These are phyloP conservation scores for Lerista edwardsae DNA, from an alignment of 2,797 vertebrate species.

Conservation along the genomic window DNA sequence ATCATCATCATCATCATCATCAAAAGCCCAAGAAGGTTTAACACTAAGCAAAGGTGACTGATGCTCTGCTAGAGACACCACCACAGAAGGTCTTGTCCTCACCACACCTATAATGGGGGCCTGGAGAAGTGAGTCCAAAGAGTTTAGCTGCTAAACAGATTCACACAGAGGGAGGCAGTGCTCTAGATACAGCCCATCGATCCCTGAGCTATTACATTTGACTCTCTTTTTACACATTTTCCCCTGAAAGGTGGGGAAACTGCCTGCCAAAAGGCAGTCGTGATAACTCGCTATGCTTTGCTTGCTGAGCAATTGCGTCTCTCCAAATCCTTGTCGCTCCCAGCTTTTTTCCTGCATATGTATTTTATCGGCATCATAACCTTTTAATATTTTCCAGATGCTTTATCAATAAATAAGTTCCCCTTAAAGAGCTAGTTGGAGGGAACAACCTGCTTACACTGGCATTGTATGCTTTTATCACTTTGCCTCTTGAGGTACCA, in stretches of 20 bases:
- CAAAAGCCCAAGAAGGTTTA: too few relatives aligned
- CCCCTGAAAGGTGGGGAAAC: neutral
- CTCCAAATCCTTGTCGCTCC: conserved; percentile 13
- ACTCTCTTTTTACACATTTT: neutral
- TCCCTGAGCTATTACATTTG: too few relatives aligned
- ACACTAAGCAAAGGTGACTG: too few relatives aligned
- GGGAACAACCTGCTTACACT: conserved; percentile 35
- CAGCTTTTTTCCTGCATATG: conserved; percentile 15
- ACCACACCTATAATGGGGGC: too few relatives aligned
- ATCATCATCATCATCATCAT: too few relatives aligned
- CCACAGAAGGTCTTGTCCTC: too few relatives aligned
- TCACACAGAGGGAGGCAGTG: too few relatives aligned
- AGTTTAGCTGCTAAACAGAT: too few relatives aligned
- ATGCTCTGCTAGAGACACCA: too few relatives aligned
- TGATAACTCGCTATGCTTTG: neutral
- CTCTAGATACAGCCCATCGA: neutral
- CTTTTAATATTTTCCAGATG: conserved; percentile 44
- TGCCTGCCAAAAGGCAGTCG: neutral
- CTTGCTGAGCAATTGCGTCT: conserved; percentile 9
- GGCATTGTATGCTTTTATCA: conserved; percentile 41
- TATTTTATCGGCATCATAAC: conserved; percentile 20
- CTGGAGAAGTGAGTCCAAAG: too few relatives aligned
- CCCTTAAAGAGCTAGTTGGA: conserved; percentile 35
- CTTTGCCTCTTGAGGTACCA: conserved; percentile 35
- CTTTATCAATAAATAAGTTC: conserved; percentile 51